Percentiles rank a stretch among this genome's conserved stretches.
Conservation (phyloP, 2,797 vertebrate species). For the Glyptemys insculpta region DNA sequence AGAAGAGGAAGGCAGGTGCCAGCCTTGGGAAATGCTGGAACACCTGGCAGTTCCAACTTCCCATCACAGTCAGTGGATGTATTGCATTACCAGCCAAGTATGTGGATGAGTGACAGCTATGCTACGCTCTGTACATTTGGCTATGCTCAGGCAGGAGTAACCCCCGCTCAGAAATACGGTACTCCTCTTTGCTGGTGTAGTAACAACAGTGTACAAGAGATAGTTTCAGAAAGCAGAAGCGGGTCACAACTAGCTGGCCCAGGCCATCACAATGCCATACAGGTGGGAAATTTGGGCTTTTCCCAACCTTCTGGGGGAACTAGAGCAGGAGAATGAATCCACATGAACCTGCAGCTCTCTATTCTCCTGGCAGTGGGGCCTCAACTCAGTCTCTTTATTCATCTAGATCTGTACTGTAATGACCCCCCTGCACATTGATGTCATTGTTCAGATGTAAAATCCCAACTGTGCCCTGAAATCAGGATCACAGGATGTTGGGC, state of each 20-base stretch:
- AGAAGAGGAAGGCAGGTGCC: background rate
- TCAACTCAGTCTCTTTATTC: too few relatives aligned
- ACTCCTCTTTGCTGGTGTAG: background rate
- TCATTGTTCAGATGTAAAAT: background rate
- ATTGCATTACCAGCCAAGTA: accelerated
- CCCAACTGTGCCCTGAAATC: background rate
- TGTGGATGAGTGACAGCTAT: background rate
- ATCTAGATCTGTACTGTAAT: background rate
- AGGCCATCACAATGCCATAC: background rate
- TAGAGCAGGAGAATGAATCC: background rate
- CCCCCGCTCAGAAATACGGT: background rate
- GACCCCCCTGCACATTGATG: background rate
- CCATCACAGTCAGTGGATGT: accelerated
- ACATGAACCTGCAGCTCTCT: background rate
- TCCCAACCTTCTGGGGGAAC: background rate
- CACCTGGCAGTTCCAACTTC: background rate
- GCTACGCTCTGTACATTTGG: accelerated
- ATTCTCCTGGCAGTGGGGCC: background rate
- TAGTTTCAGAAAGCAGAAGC: background rate
- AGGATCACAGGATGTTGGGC: background rate
- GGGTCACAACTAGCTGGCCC: background rate
- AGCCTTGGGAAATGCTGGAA: background rate
- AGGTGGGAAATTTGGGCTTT: background rate
- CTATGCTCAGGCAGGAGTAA: too few relatives aligned
- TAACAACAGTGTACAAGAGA: background rate